A percentile compares a stretch with the other conserved stretches of the same genome.
These are phyloP conservation scores for Geopemphigus sp. DNA, from an alignment of 1,140 invertebrate species.

Conservation along the genomic window DNA sequence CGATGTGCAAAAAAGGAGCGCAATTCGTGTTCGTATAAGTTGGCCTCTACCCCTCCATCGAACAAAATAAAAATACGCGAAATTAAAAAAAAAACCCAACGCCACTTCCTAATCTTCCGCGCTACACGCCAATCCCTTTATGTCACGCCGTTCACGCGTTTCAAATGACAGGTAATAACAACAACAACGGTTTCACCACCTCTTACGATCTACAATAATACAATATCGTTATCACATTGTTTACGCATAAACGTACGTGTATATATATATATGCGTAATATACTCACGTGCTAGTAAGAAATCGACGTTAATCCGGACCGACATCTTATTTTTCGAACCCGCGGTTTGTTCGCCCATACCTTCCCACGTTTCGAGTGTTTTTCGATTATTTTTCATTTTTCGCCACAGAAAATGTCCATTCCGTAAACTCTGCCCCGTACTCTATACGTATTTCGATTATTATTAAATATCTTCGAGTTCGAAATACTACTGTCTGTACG, in stretches of 20 bases:
- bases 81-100: no score
- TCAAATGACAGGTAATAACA: no score
- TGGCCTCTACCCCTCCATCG: background rate
- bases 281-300: background rate
- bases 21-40: slow-evolving; percentile 51
- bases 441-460: background rate
- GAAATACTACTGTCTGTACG: background rate
- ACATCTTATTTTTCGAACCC: background rate
- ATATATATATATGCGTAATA: no score
- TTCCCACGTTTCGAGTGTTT: background rate
- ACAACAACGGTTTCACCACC: no score
- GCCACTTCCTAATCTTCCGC: background rate
- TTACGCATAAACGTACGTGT: no score
- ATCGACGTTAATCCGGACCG: no score
- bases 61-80: no score
- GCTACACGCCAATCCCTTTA: background rate
- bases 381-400: background rate
- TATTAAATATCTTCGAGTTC: background rate
- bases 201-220: no score
- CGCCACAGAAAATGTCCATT: no score
- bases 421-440: no score
- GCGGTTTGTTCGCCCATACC: slow-evolving; percentile 9
- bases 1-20: slow-evolving; percentile 47
- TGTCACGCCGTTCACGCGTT: no score
- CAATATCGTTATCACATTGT: no score